phyloP scores from a whole-genome alignment of 2,888 invertebrate species.

The Strigamia maritima region DNA sequence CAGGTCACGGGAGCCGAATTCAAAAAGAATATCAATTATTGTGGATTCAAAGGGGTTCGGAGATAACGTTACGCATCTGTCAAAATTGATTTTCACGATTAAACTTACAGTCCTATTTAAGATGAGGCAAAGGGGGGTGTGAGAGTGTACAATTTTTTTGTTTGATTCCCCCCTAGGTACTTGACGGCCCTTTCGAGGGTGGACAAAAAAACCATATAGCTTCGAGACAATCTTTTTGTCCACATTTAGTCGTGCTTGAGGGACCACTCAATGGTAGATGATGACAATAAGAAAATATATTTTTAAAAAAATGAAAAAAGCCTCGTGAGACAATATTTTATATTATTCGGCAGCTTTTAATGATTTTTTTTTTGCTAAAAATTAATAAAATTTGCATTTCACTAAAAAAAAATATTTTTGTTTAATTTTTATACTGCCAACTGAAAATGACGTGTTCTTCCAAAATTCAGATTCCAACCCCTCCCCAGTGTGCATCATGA shows the following conservation, averaged over 20 bases:
- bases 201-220: not conserved
- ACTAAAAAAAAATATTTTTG: no score
- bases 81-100: not conserved
- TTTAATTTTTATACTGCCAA: no score
- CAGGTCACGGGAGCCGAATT: slow-evolving; percentile 4
- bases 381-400: no score
- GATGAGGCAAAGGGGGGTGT: not conserved
- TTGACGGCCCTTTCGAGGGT: not conserved
- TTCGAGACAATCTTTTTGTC: not conserved
- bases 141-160: not conserved
- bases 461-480: not conserved
- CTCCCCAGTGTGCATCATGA: not conserved
- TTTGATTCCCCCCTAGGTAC: not conserved
- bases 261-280: not conserved
- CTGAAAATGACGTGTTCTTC: not conserved
- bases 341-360: no score
- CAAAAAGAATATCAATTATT: slow-evolving; percentile 4
- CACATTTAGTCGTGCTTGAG: slow-evolving; percentile 4
- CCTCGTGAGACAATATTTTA: no score
- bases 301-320: not conserved
- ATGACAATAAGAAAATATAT: not conserved
- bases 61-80: slow-evolving; percentile 4
- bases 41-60: not conserved
- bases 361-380: no score
- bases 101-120: not conserved